Percentiles rank a stretch among this genome's conserved stretches.
phyloP scores from a whole-genome alignment of 2,113 vertebrate species.

The Bos javanicus region DNA sequence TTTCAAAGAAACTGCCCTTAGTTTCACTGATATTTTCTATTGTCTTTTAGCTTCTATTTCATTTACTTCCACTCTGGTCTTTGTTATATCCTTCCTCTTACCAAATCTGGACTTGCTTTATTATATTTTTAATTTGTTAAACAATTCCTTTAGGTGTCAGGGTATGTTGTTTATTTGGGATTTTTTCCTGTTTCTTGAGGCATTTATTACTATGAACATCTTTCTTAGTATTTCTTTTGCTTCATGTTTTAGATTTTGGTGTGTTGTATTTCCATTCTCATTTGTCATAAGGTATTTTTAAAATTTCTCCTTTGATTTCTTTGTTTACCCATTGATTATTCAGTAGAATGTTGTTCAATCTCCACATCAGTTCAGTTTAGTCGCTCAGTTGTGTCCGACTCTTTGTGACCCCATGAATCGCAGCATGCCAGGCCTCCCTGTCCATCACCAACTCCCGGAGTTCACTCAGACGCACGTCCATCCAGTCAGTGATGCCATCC shows the following conservation, averaged over 20 bases:
- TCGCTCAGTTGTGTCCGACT: no score
- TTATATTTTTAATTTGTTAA: neutral
- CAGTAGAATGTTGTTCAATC: neutral
- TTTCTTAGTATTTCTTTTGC: neutral
- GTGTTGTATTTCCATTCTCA: neutral
- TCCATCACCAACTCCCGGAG: no score
- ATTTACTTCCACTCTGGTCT: neutral
- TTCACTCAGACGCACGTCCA: no score
- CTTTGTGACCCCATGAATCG: no score
- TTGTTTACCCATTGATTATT: neutral
- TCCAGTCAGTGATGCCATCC: no score
- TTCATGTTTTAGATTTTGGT: neutral
- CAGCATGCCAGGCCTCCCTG: no score
- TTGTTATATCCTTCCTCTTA: neutral
- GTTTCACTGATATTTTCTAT: neutral
- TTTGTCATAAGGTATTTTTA: neutral
- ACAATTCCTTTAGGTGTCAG: neutral
- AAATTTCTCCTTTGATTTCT: neutral
- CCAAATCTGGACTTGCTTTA: neutral
- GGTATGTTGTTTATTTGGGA: neutral
- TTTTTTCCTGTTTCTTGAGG: neutral
- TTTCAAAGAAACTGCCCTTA: neutral
- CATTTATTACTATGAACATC: neutral
- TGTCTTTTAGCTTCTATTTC: neutral
- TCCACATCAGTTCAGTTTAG: no score